Base-by-base conservation (phyloP, 2,888 invertebrate genomes). In the Kuschelorhynchus macadamiae region DNA sequence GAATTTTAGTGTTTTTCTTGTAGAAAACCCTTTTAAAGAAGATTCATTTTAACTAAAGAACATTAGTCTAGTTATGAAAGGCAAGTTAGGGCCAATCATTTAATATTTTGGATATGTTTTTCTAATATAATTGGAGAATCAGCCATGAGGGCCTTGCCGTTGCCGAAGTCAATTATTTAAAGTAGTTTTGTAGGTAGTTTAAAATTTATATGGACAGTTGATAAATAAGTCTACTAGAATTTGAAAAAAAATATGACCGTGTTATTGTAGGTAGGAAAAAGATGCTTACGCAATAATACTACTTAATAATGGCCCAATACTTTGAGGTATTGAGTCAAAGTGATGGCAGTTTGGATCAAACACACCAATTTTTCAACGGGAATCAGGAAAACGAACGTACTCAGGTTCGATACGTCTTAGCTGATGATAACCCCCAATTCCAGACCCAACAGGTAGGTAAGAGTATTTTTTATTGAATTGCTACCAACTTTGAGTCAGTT, bases 261-360 rank as follows among this genome's bases (percentile, higher is more conserved):
- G 42, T 5, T n/a, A 14, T 59, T 47, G 1, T 17, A 59, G 59
- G 56, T 7, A 7, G 17, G n/a, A 50, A 16, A 21, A 39, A 21
- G 16, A 41, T 60, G 50, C 1, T 36, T n/a, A 60, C 16, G 30
- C 32, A 33, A 12, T 42, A 33, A 52, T 30, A 17, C 18, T 4
- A 30, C 8, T 81, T 81, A 85, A 83, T 81, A 69, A 91, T 91
- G 91, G 90, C 90, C 82, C 90, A 90, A 83, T 90, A 88, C 84
- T 90, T 87, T 82, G 90, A 90, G 78, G 88, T 90, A 80, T 86
- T 89, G 81, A 81, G 87, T 81, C 87, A 86, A 84, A 83, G 85
- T 57, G 79, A 81, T 76, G 87, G 86, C 81, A 84, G 85, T 78
- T 84, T 86, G 70, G 79, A 87, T 74, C 88, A 89, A 81, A 21